Base-by-base conservation (phyloP, 1,140 invertebrate genomes). In the Melitaea cinxia region DNA sequence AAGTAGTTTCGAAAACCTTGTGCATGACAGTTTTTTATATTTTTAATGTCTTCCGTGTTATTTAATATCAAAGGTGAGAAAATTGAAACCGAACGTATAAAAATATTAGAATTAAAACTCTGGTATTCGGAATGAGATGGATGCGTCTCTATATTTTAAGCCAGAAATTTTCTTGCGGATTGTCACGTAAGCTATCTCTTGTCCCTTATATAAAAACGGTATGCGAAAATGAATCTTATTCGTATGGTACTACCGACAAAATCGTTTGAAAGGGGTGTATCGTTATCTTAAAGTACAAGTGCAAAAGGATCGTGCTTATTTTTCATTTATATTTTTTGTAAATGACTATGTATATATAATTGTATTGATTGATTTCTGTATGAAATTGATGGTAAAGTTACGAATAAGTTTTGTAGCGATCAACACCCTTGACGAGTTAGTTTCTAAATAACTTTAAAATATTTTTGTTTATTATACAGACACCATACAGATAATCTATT, bases 131-230 rank as follows among this genome's bases (percentile, higher is more conserved):
- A 47, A 47, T 47, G 23, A 47, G 42, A 47, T 23, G 19, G 2
- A 47, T 21, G 19, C 9, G 42, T 21, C 42, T 19, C 42, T 47
- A 47, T 23, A 24, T 47, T 47, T 12, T 4, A 47, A n/a, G n/a
- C 10, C 19, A 47, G n/a, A 23, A 47, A 23, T 19, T 35, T 49
- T 57, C 58, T 65, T 72, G 70, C 57, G 56, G 15, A 54, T 23
- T 12, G 70, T 72, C 70, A 72, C 70, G 70, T 72, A 72, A 68
- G 56, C 62, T 60, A 45, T 42, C 35, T 39, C 9, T 28, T 63
- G 49, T 54, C 64, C 64, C 64, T 65, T 54, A 1, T 5, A 12
- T 62, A 14, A 9, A 1, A n/a, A 6, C n/a, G 10, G 10, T 14
- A 42, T 26, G 19, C 21, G 4, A 62, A 53, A 14, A 39, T 7